These are phyloP conservation scores for Drosophila rufa DNA, from an alignment of 1,140 invertebrate species.

Conservation along the genomic window DNA sequence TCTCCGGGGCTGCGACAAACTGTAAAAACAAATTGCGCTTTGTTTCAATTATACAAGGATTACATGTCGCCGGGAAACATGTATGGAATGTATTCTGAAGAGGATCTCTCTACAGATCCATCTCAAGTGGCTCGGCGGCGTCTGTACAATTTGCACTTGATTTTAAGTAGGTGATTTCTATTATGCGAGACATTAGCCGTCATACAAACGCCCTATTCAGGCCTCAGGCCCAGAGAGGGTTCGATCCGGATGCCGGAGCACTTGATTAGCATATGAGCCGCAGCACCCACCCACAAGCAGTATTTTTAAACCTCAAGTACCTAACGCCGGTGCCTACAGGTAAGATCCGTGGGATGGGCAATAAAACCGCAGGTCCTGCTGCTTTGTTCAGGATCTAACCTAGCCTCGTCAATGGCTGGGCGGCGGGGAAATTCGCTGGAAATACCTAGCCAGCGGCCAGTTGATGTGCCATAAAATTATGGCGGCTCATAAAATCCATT, in stretches of 20 bases:
- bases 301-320: slow-evolving; percentile 79
- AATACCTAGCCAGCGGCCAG: slow-evolving; percentile 59
- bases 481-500: slow-evolving; percentile 80
- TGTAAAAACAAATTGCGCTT: slow-evolving; percentile 82
- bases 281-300: slow-evolving; percentile 25
- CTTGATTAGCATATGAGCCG: slow-evolving; percentile 75
- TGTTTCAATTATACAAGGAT: slow-evolving; percentile 84
- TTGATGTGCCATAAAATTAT: slow-evolving; percentile 84
- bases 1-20: slow-evolving; percentile 80
- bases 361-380: slow-evolving; percentile 73
- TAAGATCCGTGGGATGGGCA: slow-evolving; percentile 49
- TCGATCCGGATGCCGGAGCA: slow-evolving; percentile 41
- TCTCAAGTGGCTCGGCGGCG: slow-evolving; percentile 66
- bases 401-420: slow-evolving; percentile 58
- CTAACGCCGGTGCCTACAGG: slow-evolving; percentile 73
- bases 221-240: slow-evolving; percentile 52
- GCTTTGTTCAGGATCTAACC: slow-evolving; percentile 46
- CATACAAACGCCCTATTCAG: slow-evolving; percentile 82
- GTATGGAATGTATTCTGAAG: neutral
- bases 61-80: slow-evolving; percentile 47
- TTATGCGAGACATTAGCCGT: slow-evolving; percentile 83
- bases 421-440: slow-evolving; percentile 76
- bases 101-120: slow-evolving; percentile 9
- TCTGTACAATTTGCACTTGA: slow-evolving; percentile 80
- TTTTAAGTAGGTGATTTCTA: slow-evolving; percentile 83